Percentiles rank a stretch among this genome's conserved stretches.
These are phyloP conservation scores for Pseudorectes ferrugineus DNA, from an alignment of 2,113 vertebrate species.

Conservation along the genomic window DNA sequence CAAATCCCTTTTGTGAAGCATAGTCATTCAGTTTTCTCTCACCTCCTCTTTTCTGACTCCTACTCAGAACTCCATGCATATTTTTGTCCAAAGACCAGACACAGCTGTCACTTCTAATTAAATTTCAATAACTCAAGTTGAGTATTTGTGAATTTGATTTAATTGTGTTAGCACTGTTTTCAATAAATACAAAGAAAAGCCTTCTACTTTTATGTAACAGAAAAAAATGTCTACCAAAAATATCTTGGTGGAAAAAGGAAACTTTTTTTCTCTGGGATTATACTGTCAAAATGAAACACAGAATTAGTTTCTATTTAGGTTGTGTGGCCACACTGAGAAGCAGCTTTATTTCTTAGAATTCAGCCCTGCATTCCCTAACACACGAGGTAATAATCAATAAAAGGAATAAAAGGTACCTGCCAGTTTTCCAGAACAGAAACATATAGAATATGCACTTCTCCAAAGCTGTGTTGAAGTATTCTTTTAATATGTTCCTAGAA, in stretches of 20 bases:
- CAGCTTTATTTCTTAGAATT: neutral
- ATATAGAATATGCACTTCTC: neutral
- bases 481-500: neutral
- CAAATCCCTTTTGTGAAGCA: neutral
- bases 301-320: neutral
- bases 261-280: neutral
- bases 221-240: neutral
- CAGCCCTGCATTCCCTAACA: neutral
- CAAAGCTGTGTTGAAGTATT: neutral
- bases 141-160: conserved; percentile 6
- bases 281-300: neutral
- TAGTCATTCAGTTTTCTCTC: neutral
- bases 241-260: neutral
- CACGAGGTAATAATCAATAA: neutral
- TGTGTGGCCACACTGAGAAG: neutral
- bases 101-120: conserved; percentile 24
- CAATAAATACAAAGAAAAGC: neutral
- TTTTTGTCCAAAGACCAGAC: neutral
- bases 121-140: conserved; percentile 15
- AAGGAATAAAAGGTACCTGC: neutral
- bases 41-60: neutral
- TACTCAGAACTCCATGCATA: neutral
- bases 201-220: neutral
- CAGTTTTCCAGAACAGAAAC: neutral
- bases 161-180: neutral